Conservation (phyloP, 2,113 vertebrate species). For the Mus spicilegus region DNA sequence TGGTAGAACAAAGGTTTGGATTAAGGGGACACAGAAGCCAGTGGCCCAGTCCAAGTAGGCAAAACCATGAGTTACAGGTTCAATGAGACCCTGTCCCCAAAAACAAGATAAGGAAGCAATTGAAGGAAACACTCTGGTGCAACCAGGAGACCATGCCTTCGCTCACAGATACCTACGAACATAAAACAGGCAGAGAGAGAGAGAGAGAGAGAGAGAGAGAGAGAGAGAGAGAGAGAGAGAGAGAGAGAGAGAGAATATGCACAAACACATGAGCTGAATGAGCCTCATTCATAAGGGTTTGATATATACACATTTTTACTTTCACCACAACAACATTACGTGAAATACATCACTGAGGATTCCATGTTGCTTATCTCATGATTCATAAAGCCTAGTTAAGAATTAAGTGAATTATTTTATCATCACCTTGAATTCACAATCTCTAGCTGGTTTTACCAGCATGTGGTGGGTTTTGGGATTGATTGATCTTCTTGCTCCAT, state of each 20-base stretch:
- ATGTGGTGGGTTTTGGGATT: not conserved
- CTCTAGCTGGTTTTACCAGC: not conserved
- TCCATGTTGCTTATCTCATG: not conserved
- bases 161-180: not conserved
- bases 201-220: too few species aligned
- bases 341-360: not conserved
- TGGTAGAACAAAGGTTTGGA: not conserved
- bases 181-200: not conserved
- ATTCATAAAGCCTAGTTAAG: not conserved
- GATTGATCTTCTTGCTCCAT: not conserved
- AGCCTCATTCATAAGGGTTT: not conserved
- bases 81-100: not conserved
- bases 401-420: not conserved
- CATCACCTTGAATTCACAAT: not conserved
- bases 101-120: not conserved
- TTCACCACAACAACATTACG: not conserved
- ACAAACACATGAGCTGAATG: not conserved
- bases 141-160: too few species aligned
- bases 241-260: too few species aligned
- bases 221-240: too few species aligned
- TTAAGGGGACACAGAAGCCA: not conserved
- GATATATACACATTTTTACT: not conserved
- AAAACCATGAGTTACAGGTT: not conserved
- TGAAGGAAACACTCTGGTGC: not conserved
- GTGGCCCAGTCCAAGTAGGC: fast-evolving